phyloP scores from a whole-genome alignment of 2,113 vertebrate genomes.

The Ageneiosus marmoratus region DNA sequence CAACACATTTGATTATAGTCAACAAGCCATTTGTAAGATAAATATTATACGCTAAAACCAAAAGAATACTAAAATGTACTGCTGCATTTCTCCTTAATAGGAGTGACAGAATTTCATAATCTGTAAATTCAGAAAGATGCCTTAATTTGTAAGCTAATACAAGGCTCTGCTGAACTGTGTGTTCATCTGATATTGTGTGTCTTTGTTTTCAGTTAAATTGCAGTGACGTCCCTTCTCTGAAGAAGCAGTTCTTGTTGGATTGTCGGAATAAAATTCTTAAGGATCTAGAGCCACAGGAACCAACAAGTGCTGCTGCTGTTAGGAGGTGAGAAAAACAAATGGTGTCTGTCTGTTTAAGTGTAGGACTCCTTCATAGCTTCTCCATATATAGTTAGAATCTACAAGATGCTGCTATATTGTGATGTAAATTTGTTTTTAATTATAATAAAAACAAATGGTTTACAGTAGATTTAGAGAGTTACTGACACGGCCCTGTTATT shows the following conservation, averaged over 20 bases:
- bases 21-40: not conserved
- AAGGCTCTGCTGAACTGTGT: not conserved
- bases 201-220: constrained; percentile 74
- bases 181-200: constrained; percentile 7
- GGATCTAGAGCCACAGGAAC: constrained; percentile 66
- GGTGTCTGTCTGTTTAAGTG: not conserved
- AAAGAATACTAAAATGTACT: not conserved
- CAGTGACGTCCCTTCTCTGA: constrained; percentile 79
- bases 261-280: constrained; percentile 70
- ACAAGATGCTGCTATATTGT: not conserved
- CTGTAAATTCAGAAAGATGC: not conserved
- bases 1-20: not conserved
- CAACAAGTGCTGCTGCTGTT: constrained; percentile 72
- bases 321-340: constrained; percentile 69
- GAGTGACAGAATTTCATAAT: not conserved
- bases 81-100: not conserved
- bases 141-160: no score
- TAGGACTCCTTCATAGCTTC: not conserved
- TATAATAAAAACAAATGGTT: not conserved
- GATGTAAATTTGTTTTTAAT: not conserved
- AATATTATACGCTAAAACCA: no score
- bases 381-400: not conserved
- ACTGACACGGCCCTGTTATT: no score
- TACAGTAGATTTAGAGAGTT: not conserved
- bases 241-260: constrained; percentile 78